These are phyloP conservation scores for Pristionchus arcanus DNA, from an alignment of 2,888 invertebrate genomes.

Conservation along the genomic window DNA sequence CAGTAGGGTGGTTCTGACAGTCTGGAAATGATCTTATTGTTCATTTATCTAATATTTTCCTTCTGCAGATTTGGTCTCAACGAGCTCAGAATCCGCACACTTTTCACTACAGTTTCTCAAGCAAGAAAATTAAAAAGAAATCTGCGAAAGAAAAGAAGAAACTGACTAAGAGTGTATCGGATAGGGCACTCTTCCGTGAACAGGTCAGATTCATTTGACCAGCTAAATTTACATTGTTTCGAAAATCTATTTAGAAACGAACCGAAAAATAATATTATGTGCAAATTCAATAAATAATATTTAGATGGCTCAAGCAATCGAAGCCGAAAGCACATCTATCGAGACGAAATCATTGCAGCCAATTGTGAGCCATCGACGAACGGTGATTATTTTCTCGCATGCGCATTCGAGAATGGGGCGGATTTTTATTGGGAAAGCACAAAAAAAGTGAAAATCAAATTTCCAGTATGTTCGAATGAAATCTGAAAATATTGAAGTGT, in stretches of 20 bases:
- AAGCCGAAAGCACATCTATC: not conserved
- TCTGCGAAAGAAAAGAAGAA: slow-evolving; percentile 24
- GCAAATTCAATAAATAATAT: not conserved
- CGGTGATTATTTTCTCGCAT: not conserved
- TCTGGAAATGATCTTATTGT: no score
- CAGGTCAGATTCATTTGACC: not conserved
- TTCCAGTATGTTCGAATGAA: no score
- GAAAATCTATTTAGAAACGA: not conserved
- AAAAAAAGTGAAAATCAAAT: no score
- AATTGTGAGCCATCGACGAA: slow-evolving; percentile 23
- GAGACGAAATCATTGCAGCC: slow-evolving; percentile 54
- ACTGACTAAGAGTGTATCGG: slow-evolving; percentile 53
- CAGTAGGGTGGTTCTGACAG: no score
- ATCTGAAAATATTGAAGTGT: no score
- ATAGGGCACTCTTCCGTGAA: slow-evolving; percentile 42
- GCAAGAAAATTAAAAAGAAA: not conserved
- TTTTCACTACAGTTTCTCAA: slow-evolving; percentile 53
- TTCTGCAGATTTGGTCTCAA: slow-evolving; percentile 55
- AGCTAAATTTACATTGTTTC: not conserved
- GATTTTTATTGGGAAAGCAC: not conserved
- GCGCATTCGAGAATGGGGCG: not conserved
- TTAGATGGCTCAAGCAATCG: slow-evolving; percentile 51
- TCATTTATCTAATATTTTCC: not conserved
- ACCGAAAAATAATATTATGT: no score
- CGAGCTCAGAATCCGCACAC: not conserved